These are phyloP conservation scores for Pseudomugil gertrudae DNA, from an alignment of 2,797 vertebrate species.

Conservation along the genomic window DNA sequence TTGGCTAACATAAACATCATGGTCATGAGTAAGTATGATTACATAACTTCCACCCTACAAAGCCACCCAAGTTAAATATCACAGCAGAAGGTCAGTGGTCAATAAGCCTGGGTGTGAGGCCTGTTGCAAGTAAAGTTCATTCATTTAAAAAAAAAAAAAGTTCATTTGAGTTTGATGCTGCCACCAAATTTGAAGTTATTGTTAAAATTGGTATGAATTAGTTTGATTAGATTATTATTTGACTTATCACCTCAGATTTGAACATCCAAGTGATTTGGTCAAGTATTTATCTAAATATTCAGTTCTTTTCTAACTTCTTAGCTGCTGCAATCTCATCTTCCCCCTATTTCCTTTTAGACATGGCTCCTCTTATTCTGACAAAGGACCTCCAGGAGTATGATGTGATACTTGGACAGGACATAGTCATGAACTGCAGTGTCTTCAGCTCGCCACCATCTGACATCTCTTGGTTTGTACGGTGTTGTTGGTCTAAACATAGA, in stretches of 20 bases:
- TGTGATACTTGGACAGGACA: constrained; percentile 79
- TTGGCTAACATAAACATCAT: constrained; percentile 89
- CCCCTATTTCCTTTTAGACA: constrained; percentile 75
- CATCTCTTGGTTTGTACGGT: constrained; percentile 85
- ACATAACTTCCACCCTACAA: not conserved
- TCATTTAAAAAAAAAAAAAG: not conserved
- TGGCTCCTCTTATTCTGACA: constrained; percentile 89
- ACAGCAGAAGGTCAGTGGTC: not conserved
- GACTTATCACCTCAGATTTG: not conserved
- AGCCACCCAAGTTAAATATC: not conserved
- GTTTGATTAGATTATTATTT: not conserved
- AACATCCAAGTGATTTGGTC: not conserved
- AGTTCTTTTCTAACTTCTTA: constrained; percentile 24
- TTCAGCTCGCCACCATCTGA: constrained; percentile 88
- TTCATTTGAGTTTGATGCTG: not conserved
- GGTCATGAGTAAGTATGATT: constrained; percentile 86
- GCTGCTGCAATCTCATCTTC: constrained; percentile 14
- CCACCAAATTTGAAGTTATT: not conserved
- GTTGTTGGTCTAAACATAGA: not conserved
- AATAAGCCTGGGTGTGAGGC: not conserved
- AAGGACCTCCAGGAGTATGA: constrained; percentile 83
- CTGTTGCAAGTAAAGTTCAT: not conserved
- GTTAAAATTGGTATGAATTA: not conserved
- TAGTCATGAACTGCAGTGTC: constrained; percentile 85
- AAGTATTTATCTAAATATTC: not conserved